A percentile compares a stretch with the other conserved stretches of the same genome.
These are phyloP conservation scores for Habroteleia sp. DNA, from an alignment of 2,888 invertebrate species.

Conservation along the genomic window DNA sequence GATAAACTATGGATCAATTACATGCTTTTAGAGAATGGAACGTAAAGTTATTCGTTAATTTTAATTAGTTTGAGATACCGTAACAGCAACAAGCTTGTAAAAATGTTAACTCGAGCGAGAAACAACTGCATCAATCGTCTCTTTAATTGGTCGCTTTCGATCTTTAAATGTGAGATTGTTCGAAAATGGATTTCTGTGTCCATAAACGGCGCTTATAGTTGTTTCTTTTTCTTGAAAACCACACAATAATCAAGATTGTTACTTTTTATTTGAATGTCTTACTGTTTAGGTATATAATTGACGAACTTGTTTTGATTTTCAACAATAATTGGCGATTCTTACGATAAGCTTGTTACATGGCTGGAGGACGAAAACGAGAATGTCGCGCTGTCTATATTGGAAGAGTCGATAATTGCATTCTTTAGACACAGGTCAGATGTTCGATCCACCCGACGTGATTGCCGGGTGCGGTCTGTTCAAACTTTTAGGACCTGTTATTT, in stretches of 20 bases:
- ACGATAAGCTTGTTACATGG: slow-evolving; percentile 64
- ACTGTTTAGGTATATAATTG: slow-evolving; percentile 74
- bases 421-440: slow-evolving; percentile 58
- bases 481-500: slow-evolving; percentile 59
- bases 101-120: slow-evolving; percentile 23
- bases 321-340: slow-evolving; percentile 79
- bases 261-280: slow-evolving; percentile 58
- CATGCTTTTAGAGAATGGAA: neutral
- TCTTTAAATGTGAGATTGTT: slow-evolving; percentile 26
- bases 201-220: slow-evolving; percentile 15
- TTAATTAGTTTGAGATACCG: slow-evolving; percentile 8
- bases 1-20: slow-evolving; percentile 5
- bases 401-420: slow-evolving; percentile 60
- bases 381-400: slow-evolving; percentile 60
- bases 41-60: slow-evolving; percentile 7
- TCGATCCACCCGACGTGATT: slow-evolving; percentile 68
- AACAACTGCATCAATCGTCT: slow-evolving; percentile 26
- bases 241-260: slow-evolving; percentile 44
- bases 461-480: slow-evolving; percentile 64
- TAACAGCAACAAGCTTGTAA: slow-evolving; percentile 2
- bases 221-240: slow-evolving; percentile 23
- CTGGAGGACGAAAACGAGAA: slow-evolving; percentile 49
- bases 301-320: slow-evolving; percentile 72
- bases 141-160: slow-evolving; percentile 37
- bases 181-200: slow-evolving; percentile 25